Evolutionary conservation across 2,888 invertebrate genomes (phyloP).

Genomic region (Trichacis sp.): DNA sequence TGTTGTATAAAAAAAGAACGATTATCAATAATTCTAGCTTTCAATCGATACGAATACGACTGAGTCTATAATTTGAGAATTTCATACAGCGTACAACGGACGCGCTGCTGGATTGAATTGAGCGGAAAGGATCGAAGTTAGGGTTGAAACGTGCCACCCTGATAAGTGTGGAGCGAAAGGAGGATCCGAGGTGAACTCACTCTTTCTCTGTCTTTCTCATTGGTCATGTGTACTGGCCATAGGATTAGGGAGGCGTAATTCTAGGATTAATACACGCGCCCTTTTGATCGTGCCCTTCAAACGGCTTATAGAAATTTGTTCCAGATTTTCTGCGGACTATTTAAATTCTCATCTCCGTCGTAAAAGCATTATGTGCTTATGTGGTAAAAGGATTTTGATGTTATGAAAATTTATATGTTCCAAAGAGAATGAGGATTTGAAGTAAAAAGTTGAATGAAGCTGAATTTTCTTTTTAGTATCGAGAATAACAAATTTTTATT

Average conservation of each 20-base stretch:
- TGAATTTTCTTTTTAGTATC: no score
- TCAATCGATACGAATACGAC: constrained; percentile 36
- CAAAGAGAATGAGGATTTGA: no score
- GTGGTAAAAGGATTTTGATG: no score
- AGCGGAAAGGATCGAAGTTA: constrained; percentile 44
- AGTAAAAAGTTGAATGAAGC: neutral
- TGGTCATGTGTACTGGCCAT: constrained; percentile 14
- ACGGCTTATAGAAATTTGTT: constrained; percentile 56
- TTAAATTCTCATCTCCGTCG: constrained; percentile 14
- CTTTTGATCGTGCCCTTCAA: constrained; percentile 49
- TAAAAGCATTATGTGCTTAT: neutral
- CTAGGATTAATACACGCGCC: constrained; percentile 56
- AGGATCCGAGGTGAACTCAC: constrained; percentile 10
- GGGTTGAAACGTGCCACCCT: constrained; percentile 41
- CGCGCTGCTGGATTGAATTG: constrained; percentile 42
- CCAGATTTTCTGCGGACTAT: constrained; percentile 37
- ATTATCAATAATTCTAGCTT: constrained; percentile 38
- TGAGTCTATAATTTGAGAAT: constrained; percentile 41
- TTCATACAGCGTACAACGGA: constrained; percentile 35
- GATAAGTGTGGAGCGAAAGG: constrained; percentile 34
- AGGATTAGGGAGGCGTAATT: constrained; percentile 48
- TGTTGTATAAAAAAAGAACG: constrained; percentile 23
- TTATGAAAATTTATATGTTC: no score
- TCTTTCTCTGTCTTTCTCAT: constrained; percentile 7
- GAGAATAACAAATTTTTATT: no score